Percentiles rank a stretch among this genome's conserved stretches.
These are phyloP conservation scores for Epicampocera succincta DNA, from an alignment of 2,888 invertebrate genomes.

Conservation along the genomic window DNA sequence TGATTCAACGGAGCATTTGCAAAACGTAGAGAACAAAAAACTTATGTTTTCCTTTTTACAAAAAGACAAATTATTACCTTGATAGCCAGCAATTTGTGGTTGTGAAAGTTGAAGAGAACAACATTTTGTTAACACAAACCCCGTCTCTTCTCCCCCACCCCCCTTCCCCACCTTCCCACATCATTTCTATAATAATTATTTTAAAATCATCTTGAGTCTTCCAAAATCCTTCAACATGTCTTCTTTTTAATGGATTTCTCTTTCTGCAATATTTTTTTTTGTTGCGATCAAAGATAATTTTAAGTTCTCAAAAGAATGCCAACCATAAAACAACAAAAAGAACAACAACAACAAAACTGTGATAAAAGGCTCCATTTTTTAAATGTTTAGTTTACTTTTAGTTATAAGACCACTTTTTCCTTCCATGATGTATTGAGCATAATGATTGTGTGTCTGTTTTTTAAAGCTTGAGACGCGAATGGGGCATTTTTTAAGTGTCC, in stretches of 20 bases:
- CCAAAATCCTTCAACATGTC: conserved; percentile 12
- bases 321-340: conserved; percentile 6
- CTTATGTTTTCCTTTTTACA: too few relatives aligned
- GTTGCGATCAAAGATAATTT: conserved; percentile 32
- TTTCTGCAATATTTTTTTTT: conserved; percentile 9
- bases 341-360: not conserved
- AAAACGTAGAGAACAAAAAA: too few relatives aligned
- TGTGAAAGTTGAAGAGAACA: too few relatives aligned
- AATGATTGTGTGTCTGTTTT: not conserved
- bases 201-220: conserved; percentile 14
- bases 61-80: too few relatives aligned
- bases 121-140: too few relatives aligned
- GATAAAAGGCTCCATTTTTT: conserved; percentile 1
- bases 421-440: conserved; percentile 17
- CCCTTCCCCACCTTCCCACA: too few relatives aligned
- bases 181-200: not conserved
- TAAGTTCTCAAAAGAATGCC: conserved; percentile 2
- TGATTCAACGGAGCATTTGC: too few relatives aligned
- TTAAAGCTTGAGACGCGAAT: conserved; percentile 2
- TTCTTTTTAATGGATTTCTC: conserved; percentile 48
- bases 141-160: too few relatives aligned
- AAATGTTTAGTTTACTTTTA: conserved; percentile 1
- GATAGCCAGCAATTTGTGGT: too few relatives aligned
- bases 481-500: conserved; percentile 54
- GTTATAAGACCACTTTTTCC: conserved; percentile 26